Evolutionary conservation across 2,797 vertebrate species (phyloP), one percentile per base, ranked within the genome.

Genomic region (Sebastes taczanowskii): DNA sequence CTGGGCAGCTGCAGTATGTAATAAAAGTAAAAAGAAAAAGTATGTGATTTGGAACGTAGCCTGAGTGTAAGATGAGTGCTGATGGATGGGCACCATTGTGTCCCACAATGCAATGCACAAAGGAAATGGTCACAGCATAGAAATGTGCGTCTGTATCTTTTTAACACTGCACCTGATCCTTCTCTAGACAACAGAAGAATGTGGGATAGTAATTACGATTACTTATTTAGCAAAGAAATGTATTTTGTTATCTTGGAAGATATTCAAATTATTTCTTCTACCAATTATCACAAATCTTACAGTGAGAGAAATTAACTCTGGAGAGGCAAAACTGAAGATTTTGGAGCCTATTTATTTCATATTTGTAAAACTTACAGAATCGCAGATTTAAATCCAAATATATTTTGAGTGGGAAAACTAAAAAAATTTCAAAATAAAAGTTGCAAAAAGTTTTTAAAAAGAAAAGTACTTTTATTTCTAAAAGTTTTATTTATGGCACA

Each of bases 401-500:
- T 29, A 18, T 53, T 13, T 65, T 32, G 20, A 68, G 46, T 32
- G 13, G 4, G 20, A 32, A 14, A 18, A 14, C 5, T 53, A 14
- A 34, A 14, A 14, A 69, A 14, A 69, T 11, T 34, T 56, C 8
- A 38, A 58, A 70, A 56, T 35, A 18, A 70, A 38, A 69, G 22
- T 23, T 7, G 6, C 34, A 13, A 18, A 30, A 30, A 59, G 11
- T 20, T 49, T 25, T 52, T 11, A 32, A n/a, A 38, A 65, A 65
- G 3, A 16, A 65, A 42, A 25, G 62, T 13, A 35, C 10, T 14
- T 62, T 70, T 70, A 59, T 42, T 49, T 34, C 67, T 52, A 49
- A 70, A 74, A 49, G 16, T 53, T 85, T 91, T 84, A 86, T 84
- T 76, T 27, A 77, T 82, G 67, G 52, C 81, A 88, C 84, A 72